Percentiles rank a stretch among this genome's conserved stretches.
Conservation (phyloP, 2,888 invertebrate genomes). For the Leptogaster cylindrica region DNA sequence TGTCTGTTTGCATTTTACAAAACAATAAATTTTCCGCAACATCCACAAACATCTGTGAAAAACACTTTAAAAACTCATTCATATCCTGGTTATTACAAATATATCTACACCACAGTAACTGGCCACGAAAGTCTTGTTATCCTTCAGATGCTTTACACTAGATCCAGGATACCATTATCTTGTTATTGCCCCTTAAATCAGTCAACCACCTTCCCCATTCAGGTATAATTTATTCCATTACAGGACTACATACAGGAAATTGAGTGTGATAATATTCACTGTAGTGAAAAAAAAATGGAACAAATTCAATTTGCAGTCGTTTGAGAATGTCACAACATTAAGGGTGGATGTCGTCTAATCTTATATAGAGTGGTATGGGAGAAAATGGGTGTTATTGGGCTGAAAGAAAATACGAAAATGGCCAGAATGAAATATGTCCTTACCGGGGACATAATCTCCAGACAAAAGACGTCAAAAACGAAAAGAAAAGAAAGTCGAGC, state of each 20-base stretch:
- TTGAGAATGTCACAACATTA: slow-evolving; percentile 42
- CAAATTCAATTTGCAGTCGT: slow-evolving; percentile 46
- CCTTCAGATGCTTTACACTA: slow-evolving; percentile 31
- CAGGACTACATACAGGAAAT: slow-evolving; percentile 45
- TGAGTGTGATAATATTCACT: slow-evolving; percentile 46
- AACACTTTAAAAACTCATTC: no score
- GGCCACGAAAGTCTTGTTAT: slow-evolving; percentile 28
- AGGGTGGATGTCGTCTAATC: not conserved
- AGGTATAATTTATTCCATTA: slow-evolving; percentile 46
- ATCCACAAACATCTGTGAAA: no score
- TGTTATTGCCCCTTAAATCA: slow-evolving; percentile 41
- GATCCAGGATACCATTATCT: slow-evolving; percentile 37
- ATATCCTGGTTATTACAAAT: not conserved
- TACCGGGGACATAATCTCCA: slow-evolving; percentile 13
- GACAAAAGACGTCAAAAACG: not conserved
- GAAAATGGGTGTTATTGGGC: not conserved
- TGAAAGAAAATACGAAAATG: slow-evolving; percentile 8
- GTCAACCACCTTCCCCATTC: slow-evolving; percentile 41
- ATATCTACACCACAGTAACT: no score
- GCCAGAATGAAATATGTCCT: slow-evolving; percentile 36
- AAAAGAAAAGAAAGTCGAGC: slow-evolving; percentile 24
- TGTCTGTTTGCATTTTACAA: no score
- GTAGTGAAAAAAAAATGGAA: slow-evolving; percentile 43
- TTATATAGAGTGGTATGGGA: not conserved
- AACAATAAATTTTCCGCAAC: no score